Evolutionary conservation across 2,113 vertebrate species (phyloP).

Genomic region (Pterocles orientalis): DNA sequence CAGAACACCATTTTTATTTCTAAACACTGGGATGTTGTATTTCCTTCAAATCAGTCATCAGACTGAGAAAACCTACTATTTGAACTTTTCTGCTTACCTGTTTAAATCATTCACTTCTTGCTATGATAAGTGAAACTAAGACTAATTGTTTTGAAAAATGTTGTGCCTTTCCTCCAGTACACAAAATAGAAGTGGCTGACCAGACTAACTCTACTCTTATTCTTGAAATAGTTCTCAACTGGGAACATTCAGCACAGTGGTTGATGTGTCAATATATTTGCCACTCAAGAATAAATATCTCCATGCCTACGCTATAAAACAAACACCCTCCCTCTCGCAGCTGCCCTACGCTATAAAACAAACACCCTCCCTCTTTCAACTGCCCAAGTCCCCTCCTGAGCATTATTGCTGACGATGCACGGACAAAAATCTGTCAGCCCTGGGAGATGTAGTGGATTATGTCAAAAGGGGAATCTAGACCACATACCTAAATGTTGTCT

Average conservation of each 20-base stretch:
- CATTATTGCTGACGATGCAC: not conserved
- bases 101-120: not conserved
- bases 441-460: not conserved
- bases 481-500: not conserved
- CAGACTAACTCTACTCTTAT: not conserved
- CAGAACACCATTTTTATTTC: not conserved
- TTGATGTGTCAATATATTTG: not conserved
- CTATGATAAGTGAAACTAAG: not conserved
- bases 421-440: not conserved
- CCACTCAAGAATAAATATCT: not conserved
- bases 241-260: not conserved
- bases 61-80: not conserved
- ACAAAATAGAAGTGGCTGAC: not conserved
- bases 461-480: not conserved
- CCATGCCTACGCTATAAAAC: not conserved
- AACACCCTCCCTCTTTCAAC: rapidly evolving
- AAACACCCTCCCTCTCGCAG: rapidly evolving
- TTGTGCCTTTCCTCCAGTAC: not conserved
- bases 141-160: not conserved
- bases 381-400: not conserved
- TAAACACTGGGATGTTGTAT: not conserved
- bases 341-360: not conserved
- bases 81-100: not conserved
- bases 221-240: not conserved
- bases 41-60: not conserved